phyloP scores from a whole-genome alignment of 2,797 vertebrate species.

The Anableps anableps region DNA sequence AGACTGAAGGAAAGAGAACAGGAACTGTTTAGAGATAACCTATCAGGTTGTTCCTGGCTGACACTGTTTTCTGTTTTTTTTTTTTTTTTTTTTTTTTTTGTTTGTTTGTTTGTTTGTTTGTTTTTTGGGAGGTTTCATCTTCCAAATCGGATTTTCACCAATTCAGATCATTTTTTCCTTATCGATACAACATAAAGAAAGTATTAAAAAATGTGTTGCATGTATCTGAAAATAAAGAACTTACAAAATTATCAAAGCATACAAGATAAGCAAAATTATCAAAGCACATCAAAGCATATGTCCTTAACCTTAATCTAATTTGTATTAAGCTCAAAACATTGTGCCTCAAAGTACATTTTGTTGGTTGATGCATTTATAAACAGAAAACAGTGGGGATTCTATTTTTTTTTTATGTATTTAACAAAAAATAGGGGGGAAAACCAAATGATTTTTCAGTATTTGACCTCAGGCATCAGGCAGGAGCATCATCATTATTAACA shows the following conservation, averaged over 20 bases:
- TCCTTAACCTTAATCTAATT: neutral
- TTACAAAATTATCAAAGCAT: too few relatives aligned
- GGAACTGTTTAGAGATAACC: neutral
- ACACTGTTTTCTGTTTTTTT: neutral
- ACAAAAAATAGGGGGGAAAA: too few relatives aligned
- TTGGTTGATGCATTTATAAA: neutral
- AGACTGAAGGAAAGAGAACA: neutral
- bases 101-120: too few relatives aligned
- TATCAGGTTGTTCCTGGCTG: neutral
- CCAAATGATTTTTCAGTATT: rapidly evolving
- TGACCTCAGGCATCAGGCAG: neutral
- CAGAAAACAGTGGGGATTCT: neutral
- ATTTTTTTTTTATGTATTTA: neutral
- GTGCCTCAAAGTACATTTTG: neutral
- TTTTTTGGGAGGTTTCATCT: neutral
- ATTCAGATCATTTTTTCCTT: neutral
- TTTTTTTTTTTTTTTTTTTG: too few relatives aligned
- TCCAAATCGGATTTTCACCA: neutral
- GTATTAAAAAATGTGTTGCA: neutral
- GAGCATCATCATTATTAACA: too few relatives aligned
- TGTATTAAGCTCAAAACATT: neutral
- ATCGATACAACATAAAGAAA: too few relatives aligned
- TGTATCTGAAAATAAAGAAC: neutral
- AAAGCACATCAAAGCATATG: neutral
- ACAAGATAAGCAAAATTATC: too few relatives aligned